A percentile compares a stretch with the other conserved stretches of the same genome.
phyloP scores from a whole-genome alignment of 2,888 invertebrate species.

The Cerceris ruficornis region DNA sequence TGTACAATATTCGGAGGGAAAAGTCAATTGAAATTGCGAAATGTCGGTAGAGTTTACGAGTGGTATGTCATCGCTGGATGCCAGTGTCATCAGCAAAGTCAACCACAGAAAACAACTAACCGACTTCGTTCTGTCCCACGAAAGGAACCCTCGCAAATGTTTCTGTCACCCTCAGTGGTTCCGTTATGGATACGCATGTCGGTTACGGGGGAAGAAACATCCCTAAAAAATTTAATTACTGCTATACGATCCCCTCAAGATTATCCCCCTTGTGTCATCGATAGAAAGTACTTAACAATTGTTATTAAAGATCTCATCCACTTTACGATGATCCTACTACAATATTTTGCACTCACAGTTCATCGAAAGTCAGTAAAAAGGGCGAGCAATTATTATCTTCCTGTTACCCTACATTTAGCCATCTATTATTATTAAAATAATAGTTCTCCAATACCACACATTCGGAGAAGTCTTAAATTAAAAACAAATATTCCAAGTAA shows the following conservation, averaged over 20 bases:
- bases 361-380: no score
- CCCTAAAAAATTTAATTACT: conserved; percentile 38
- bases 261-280: background rate
- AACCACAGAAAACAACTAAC: conserved; percentile 66
- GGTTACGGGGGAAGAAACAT: conserved; percentile 16
- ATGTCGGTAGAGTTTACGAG: conserved; percentile 31
- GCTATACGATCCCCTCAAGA: background rate
- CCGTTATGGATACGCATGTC: conserved; percentile 44
- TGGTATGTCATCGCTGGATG: conserved; percentile 18
- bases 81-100: conserved; percentile 66
- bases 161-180: conserved; percentile 63
- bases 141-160: conserved; percentile 64
- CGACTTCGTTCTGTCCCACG: conserved; percentile 65
- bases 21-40: background rate
- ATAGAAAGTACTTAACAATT: no score
- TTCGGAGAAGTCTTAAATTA: no score
- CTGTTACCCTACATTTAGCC: no score
- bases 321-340: no score
- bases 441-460: no score
- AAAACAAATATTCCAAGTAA: no score
- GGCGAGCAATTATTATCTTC: no score
- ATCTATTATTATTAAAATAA: no score
- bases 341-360: no score
- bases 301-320: no score
- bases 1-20: background rate